Evolutionary conservation across 2,797 vertebrate genomes (phyloP), one percentile per base, ranked within the genome.

Genomic region (Petrocephalus sullivani): DNA sequence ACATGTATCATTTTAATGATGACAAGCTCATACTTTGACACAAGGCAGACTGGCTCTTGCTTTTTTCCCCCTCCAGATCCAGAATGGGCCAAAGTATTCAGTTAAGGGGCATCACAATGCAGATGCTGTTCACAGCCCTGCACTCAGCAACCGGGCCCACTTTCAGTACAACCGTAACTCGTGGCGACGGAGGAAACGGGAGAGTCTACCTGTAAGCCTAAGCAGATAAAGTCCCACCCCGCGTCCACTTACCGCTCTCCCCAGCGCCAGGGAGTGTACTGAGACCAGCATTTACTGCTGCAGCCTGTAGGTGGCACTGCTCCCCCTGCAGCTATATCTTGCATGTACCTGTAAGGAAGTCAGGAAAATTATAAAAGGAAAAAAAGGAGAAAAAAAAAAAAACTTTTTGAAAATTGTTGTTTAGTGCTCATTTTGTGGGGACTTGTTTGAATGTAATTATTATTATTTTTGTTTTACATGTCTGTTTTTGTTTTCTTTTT

Each of bases 101-200:
- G 90, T 95, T 93, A 96, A 96, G 91, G 95, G 95, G 85, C 93
- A 94, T 78, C 95, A 95, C 75, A 88, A 90, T 56, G 91, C 92
- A 89, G 93, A 92, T 0, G 91, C 92, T 21, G 86, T 93, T 89
- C 96, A 95, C 87, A 94, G 93, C 91, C 85, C 93, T 0, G 92
- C 94, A 87, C 91, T 91, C 19, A 95, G 94, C 1, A 95, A 96
- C 93, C 94, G 96, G 89, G 96, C 96, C 90, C 97, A 97, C 91
- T 96, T 95, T 88, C 97, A 97, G 92, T 97, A 97, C 92, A 96
- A 95, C 94, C 96, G 96, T 8, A 96, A 94, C 67, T 95, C 95
- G 91, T 98, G 97, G 97, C 95, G 97, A 91, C 95, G 96, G 89
- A 97, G 96, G 93, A 96, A 96, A 92, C 91, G 95, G 92, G 96